These are phyloP conservation scores for Emydocephalus ijimae DNA, from an alignment of 2,113 vertebrate species.

Conservation along the genomic window DNA sequence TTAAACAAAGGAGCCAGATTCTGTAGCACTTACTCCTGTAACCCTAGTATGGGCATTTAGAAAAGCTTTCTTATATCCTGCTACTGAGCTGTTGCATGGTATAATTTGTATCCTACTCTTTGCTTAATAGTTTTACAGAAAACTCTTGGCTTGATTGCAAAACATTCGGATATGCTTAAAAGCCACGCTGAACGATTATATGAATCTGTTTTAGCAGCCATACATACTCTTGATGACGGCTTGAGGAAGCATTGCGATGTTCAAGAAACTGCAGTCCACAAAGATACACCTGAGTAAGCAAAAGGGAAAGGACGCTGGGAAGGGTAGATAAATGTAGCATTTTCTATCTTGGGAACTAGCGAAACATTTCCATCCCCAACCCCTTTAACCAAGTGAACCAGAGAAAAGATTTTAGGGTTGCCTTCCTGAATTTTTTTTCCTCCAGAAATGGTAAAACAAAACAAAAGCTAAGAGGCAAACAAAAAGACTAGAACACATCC, in stretches of 20 bases:
- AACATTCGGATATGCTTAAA: conserved; percentile 76
- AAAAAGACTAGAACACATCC: not conserved
- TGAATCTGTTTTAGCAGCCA: conserved; percentile 74
- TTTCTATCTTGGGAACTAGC: not conserved
- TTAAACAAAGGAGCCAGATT: not conserved
- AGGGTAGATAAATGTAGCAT: not conserved
- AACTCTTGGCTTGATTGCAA: conserved; percentile 76
- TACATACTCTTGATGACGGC: conserved; percentile 60
- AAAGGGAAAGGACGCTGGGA: not conserved
- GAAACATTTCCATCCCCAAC: not conserved
- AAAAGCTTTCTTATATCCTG: not conserved
- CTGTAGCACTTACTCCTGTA: not conserved
- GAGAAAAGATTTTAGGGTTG: not conserved
- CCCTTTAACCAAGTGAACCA: not conserved
- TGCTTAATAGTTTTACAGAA: conserved; percentile 79
- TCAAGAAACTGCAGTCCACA: not conserved
- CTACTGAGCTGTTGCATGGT: not conserved
- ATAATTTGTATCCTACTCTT: accelerated
- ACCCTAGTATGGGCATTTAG: not conserved
- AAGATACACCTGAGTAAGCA: conserved; percentile 58
- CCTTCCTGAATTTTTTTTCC: not conserved
- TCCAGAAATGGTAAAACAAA: not conserved
- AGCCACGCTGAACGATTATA: conserved; percentile 73
- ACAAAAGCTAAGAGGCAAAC: not conserved
- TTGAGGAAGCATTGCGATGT: not conserved